These are phyloP conservation scores for Sebastes matsubarae DNA, from an alignment of 2,797 vertebrate species.

Conservation along the genomic window DNA sequence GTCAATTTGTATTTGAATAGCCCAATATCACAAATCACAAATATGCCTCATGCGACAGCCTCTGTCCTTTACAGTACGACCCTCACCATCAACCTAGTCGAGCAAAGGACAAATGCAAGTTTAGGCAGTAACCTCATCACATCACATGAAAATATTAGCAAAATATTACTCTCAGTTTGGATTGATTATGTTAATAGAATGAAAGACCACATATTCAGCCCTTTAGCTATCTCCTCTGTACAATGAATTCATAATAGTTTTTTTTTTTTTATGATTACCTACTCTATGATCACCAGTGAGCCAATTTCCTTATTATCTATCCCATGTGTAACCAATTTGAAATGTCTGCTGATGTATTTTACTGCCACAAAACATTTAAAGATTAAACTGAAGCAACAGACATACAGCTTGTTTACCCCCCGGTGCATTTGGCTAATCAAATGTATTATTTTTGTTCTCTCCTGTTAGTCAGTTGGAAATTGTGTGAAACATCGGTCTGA, in stretches of 20 bases:
- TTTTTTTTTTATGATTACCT: not conserved
- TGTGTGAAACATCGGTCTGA: slow-evolving; percentile 3
- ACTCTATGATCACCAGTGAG: not conserved
- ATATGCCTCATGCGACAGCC: no score
- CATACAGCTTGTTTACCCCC: slow-evolving; percentile 20
- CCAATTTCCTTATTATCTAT: not conserved
- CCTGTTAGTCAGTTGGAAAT: slow-evolving; percentile 14
- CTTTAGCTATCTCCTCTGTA: not conserved
- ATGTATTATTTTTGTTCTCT: not conserved
- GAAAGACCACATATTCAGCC: not conserved
- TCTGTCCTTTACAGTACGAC: no score
- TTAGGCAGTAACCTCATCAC: not conserved
- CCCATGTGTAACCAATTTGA: not conserved
- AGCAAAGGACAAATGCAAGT: not conserved
- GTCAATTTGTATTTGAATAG: no score
- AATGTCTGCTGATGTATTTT: slow-evolving; percentile 6
- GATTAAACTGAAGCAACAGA: slow-evolving; percentile 4
- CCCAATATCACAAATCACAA: no score
- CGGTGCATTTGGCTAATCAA: slow-evolving; percentile 21
- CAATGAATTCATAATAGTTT: not conserved
- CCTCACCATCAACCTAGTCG: not conserved
- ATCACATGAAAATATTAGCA: not conserved
- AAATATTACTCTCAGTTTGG: not conserved
- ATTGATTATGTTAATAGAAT: not conserved
- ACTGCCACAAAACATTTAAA: not conserved